A percentile compares a stretch with the other conserved stretches of the same genome.
Conservation (phyloP, 2,113 vertebrate genomes). For the Acrocephalus kingi region DNA sequence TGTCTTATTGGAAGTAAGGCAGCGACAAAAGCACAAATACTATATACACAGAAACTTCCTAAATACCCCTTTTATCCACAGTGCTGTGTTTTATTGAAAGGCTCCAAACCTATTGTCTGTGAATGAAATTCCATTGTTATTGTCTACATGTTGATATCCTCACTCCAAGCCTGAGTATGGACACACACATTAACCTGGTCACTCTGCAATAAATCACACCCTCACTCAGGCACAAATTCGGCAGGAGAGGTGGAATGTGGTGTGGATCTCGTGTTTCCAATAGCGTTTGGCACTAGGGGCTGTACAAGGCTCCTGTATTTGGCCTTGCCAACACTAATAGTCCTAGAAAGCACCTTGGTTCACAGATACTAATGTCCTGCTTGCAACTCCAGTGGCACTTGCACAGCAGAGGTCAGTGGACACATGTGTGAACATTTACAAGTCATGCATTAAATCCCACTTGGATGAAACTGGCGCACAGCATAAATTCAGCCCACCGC, state of each 20-base stretch:
- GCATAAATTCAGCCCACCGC: not conserved
- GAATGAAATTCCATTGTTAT: not conserved
- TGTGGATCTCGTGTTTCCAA: fast-evolving
- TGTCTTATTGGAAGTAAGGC: constrained; percentile 56
- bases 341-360: not conserved
- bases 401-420: not conserved
- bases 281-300: not conserved
- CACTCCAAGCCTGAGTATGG: not conserved
- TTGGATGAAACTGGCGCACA: not conserved
- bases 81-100: not conserved
- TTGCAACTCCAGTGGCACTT: not conserved
- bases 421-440: not conserved
- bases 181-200: not conserved
- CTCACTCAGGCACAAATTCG: not conserved
- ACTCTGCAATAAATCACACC: not conserved
- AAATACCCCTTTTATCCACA: constrained; percentile 37
- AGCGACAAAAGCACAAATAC: constrained; percentile 40
- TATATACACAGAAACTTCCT: constrained; percentile 55
- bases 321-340: not conserved
- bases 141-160: not conserved
- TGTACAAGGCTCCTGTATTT: not conserved
- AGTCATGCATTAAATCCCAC: not conserved
- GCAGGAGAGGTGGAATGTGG: not conserved
- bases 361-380: not conserved
- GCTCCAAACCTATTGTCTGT: not conserved